Evolutionary conservation across 2,888 invertebrate species (phyloP).

Genomic region (Heliothis peltigera): DNA sequence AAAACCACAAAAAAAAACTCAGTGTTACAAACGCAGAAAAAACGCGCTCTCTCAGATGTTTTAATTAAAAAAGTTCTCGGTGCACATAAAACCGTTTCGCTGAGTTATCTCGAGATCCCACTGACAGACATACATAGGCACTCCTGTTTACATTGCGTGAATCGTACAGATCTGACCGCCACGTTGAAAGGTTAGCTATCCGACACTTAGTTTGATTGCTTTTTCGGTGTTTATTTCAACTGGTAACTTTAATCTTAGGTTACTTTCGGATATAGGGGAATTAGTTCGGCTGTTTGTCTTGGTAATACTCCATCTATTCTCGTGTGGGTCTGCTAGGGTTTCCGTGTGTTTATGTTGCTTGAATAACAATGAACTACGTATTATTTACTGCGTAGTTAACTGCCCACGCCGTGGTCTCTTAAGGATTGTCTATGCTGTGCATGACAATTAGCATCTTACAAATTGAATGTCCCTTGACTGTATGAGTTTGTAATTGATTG

Average conservation of each 20-base stretch:
- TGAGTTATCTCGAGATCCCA: conserved; percentile 29
- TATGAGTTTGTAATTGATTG: conserved; percentile 8
- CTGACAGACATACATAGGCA: conserved; percentile 52
- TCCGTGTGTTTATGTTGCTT: conserved; percentile 43
- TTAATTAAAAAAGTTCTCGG: conserved; percentile 51
- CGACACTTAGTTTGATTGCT: conserved; percentile 61
- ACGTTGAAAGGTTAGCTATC: conserved; percentile 61
- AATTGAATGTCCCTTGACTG: conserved; percentile 26
- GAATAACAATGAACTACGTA: conserved; percentile 36
- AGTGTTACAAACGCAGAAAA: conserved; percentile 27
- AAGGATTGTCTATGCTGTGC: conserved; percentile 29
- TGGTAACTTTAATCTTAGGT: conserved; percentile 54
- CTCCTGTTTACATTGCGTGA: conserved; percentile 52
- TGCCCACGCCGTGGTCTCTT: conserved; percentile 27
- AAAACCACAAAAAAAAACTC: conserved; percentile 24
- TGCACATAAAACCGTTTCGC: conserved; percentile 33
- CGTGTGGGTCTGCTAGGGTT: conserved; percentile 21
- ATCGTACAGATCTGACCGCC: conserved; percentile 48
- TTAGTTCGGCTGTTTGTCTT: conserved; percentile 43
- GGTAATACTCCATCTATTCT: conserved; percentile 30
- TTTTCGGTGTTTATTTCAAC: conserved; percentile 54
- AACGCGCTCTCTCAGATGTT: conserved; percentile 36
- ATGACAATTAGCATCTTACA: conserved; percentile 18
- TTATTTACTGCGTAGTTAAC: conserved; percentile 31
- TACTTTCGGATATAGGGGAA: conserved; percentile 41